A percentile compares a stretch with the other conserved stretches of the same genome.
Evolutionary conservation across 1,140 invertebrate species (phyloP).

Genomic region (Lineus longissimus): DNA sequence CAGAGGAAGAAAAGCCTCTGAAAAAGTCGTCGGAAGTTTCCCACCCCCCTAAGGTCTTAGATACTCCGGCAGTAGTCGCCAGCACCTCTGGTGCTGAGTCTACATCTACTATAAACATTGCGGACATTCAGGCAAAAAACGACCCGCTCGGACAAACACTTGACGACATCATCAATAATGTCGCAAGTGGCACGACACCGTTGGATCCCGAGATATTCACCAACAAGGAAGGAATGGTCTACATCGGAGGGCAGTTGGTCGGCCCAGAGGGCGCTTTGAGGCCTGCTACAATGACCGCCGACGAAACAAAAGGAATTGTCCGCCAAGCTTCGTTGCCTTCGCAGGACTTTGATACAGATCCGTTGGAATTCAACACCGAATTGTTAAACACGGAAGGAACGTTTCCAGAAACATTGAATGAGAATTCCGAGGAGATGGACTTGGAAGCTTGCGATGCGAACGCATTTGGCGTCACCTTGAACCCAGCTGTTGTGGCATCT

Average conservation of each 20-base stretch:
- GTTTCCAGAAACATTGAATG: slow-evolving; percentile 12
- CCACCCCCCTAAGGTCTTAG: no score
- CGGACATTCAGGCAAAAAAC: no score
- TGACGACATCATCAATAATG: no score
- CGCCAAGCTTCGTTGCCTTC: no score
- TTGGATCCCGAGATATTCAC: slow-evolving; percentile 5
- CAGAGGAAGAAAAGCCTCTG: background rate
- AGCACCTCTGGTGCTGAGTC: no score
- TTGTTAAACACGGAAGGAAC: slow-evolving; percentile 16
- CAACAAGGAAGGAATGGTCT: background rate
- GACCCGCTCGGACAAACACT: no score
- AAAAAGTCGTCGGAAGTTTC: background rate
- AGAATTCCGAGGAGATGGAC: slow-evolving; percentile 10
- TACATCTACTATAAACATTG: no score
- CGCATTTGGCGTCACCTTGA: slow-evolving; percentile 15
- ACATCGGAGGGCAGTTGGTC: no score
- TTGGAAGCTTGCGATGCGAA: slow-evolving; percentile 16
- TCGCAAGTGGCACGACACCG: background rate
- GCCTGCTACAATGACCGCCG: no score
- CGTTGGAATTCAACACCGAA: slow-evolving; percentile 19
- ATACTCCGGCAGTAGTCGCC: no score
- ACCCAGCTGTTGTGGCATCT: background rate
- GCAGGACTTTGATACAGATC: slow-evolving; percentile 9
- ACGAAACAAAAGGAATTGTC: no score
- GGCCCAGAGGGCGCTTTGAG: no score